Evolutionary conservation across 2,888 invertebrate species (phyloP).

Genomic region (Megalurothrips usitatus): DNA sequence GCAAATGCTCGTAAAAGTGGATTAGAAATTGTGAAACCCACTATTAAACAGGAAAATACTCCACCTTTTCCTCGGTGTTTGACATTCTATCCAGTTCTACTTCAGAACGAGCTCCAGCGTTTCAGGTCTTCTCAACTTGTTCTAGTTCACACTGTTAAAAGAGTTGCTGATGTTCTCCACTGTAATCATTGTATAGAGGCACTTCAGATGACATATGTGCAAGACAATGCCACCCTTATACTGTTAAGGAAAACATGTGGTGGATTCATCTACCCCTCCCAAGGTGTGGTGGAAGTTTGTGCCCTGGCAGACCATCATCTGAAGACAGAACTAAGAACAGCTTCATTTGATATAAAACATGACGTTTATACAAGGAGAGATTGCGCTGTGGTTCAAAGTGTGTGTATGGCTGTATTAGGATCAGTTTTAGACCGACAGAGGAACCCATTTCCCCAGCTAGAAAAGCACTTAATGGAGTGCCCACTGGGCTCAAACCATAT

Average conservation of each 20-base stretch:
- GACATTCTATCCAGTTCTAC: neutral
- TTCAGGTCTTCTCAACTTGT: constrained; percentile 1
- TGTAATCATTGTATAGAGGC: neutral
- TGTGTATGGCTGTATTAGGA: neutral
- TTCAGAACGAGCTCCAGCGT: constrained; percentile 7
- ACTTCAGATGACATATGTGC: neutral
- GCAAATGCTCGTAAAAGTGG: constrained; percentile 19
- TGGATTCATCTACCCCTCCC: neutral
- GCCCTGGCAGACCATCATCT: neutral
- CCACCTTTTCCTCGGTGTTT: neutral
- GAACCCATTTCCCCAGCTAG: neutral
- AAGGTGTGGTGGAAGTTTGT: constrained; percentile 3
- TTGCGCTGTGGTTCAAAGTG: neutral
- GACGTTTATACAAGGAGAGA: neutral
- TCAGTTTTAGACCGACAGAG: neutral
- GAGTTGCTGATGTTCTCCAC: neutral
- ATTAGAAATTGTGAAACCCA: neutral
- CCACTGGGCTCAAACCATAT: neutral
- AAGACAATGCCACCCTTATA: neutral
- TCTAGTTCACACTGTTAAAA: neutral
- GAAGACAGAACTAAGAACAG: neutral
- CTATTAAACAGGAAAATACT: neutral
- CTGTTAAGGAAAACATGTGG: neutral
- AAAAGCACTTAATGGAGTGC: neutral
- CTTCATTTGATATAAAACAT: neutral